phyloP scores from a whole-genome alignment of 2,888 invertebrate genomes.

The Parapristionchus giblindavisi region DNA sequence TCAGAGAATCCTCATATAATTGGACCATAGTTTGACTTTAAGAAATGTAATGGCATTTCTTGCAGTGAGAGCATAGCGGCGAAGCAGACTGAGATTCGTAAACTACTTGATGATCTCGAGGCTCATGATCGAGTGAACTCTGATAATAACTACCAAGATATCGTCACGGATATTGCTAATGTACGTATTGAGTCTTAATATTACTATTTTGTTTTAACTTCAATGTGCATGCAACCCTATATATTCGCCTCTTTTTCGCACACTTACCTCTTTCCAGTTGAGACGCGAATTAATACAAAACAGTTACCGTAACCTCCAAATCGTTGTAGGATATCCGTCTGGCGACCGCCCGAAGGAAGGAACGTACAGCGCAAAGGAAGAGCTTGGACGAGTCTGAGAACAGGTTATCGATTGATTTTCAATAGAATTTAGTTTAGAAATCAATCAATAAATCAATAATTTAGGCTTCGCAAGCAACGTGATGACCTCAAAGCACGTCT shows the following conservation, averaged over 20 bases:
- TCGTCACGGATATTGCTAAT: conserved; percentile 80
- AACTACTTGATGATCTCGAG: conserved; percentile 75
- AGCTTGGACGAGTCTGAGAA: conserved; percentile 77
- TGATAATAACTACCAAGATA: conserved; percentile 79
- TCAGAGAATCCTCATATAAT: too few relatives aligned
- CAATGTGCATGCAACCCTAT: not conserved
- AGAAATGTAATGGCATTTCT: too few relatives aligned
- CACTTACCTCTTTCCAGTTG: conserved; percentile 8
- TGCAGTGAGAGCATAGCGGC: conserved; percentile 72
- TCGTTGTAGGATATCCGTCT: conserved; percentile 73
- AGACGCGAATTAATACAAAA: conserved; percentile 2
- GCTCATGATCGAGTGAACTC: conserved; percentile 78
- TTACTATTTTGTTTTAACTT: too few relatives aligned
- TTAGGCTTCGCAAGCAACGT: conserved; percentile 65
- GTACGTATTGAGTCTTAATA: too few relatives aligned
- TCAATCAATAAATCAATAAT: not conserved
- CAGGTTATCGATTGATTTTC: too few relatives aligned
- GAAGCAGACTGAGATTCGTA: conserved; percentile 72
- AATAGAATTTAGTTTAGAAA: not conserved
- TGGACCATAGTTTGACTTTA: too few relatives aligned
- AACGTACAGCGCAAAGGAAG: conserved; percentile 75
- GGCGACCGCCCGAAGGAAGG: conserved; percentile 72
- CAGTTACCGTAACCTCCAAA: conserved; percentile 13
- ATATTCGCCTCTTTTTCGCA: not conserved
- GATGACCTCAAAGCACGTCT: conserved; percentile 82